Percentiles rank a stretch among this genome's conserved stretches.
phyloP scores from a whole-genome alignment of 35 echinoderm and acorn worm species.

The Heliocidaris erythrogramma region DNA sequence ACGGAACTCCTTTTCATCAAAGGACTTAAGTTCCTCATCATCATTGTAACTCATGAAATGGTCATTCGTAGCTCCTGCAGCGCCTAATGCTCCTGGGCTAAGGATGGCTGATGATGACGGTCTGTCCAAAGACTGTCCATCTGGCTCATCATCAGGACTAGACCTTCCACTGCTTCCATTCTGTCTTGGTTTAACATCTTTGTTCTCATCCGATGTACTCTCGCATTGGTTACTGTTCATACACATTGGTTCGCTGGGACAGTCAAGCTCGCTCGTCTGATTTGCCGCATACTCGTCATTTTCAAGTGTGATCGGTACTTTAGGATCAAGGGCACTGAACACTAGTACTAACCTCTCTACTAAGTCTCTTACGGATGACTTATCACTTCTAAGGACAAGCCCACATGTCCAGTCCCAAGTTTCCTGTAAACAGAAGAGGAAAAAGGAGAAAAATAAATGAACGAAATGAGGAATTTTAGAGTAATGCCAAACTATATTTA shows the following conservation, averaged over 20 bases:
- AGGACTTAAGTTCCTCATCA: neutral
- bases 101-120: neutral
- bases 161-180: neutral
- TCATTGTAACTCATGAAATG: neutral
- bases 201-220: neutral
- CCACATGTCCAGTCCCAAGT: slow-evolving; percentile 26
- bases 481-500: too few species aligned
- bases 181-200: neutral
- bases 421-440: neutral
- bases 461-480: neutral
- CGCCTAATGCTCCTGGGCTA: neutral
- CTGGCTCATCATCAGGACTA: neutral
- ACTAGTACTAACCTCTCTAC: neutral
- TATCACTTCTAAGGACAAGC: neutral
- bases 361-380: neutral
- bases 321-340: neutral
- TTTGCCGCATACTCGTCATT: slow-evolving; percentile 20
- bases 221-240: neutral
- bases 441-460: neutral
- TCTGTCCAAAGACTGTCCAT: neutral
- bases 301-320: neutral
- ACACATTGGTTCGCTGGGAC: neutral
- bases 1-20: neutral
- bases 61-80: neutral
- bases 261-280: neutral